Evolutionary conservation across 2,888 invertebrate genomes (phyloP).

Genomic region (Eulithis testata): DNA sequence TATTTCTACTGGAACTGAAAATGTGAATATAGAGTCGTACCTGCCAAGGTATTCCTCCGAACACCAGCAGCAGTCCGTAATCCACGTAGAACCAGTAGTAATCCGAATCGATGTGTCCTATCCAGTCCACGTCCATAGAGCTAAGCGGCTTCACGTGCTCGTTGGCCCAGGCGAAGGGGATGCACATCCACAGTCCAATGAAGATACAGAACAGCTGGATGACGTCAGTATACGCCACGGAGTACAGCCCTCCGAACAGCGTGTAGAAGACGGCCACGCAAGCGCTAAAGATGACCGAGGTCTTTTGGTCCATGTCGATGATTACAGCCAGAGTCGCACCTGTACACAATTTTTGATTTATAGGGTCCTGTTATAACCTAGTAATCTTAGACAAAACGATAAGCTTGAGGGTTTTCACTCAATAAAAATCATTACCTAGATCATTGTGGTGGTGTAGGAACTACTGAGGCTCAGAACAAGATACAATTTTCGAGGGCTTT

Average conservation of each 20-base stretch:
- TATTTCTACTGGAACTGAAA: too few relatives aligned
- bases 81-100: slow-evolving; percentile 94
- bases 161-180: slow-evolving; percentile 97
- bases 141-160: slow-evolving; percentile 93
- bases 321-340: slow-evolving; percentile 98
- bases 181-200: slow-evolving; percentile 98
- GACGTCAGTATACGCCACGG: slow-evolving; percentile 99
- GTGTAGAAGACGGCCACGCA: slow-evolving; percentile 99
- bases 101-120: slow-evolving; percentile 89
- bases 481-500: slow-evolving; percentile 12
- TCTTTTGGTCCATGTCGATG: slow-evolving; percentile 96
- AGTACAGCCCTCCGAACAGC: slow-evolving; percentile 98
- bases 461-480: slow-evolving; percentile 9
- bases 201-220: slow-evolving; percentile 99
- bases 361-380: too few relatives aligned
- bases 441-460: background rate
- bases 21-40: slow-evolving; percentile 61
- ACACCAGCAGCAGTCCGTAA: slow-evolving; percentile 93
- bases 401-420: background rate
- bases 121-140: slow-evolving; percentile 95
- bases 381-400: background rate
- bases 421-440: slow-evolving; percentile 10
- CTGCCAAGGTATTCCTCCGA: slow-evolving; percentile 99
- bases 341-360: slow-evolving; percentile 52
- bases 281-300: slow-evolving; percentile 97